Conservation (phyloP, 1,140 invertebrate species). For the Periplaneta americana region DNA sequence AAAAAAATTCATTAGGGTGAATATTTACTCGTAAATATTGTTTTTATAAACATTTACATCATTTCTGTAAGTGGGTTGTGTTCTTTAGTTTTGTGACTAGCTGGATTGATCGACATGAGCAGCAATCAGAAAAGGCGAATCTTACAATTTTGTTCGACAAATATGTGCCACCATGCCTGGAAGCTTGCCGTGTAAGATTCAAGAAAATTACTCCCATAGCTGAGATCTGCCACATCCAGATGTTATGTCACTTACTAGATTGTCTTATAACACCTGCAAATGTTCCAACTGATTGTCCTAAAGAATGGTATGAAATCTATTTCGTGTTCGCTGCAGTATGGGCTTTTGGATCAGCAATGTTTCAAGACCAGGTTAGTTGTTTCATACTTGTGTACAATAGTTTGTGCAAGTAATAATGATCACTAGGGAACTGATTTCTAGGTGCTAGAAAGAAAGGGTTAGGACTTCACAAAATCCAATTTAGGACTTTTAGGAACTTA, state of each 20-base stretch:
- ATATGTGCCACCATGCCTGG: slow-evolving; percentile 83
- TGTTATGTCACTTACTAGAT: slow-evolving; percentile 85
- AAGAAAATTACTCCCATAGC: slow-evolving; percentile 89
- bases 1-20: too few species aligned
- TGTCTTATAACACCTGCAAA: slow-evolving; percentile 75
- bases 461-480: too few species aligned
- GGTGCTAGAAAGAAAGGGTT: too few species aligned
- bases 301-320: slow-evolving; percentile 91
- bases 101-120: slow-evolving; percentile 81
- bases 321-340: slow-evolving; percentile 89
- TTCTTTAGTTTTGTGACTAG: slow-evolving; percentile 70
- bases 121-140: slow-evolving; percentile 67
- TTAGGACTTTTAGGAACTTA: too few species aligned
- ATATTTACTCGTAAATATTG: background rate
- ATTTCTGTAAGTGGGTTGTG: background rate
- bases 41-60: background rate
- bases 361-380: slow-evolving; percentile 74
- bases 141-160: slow-evolving; percentile 89
- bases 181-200: slow-evolving; percentile 69
- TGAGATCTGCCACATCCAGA: slow-evolving; percentile 86
- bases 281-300: slow-evolving; percentile 78
- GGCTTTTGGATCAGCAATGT: slow-evolving; percentile 89
- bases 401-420: too few species aligned
- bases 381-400: too few species aligned
- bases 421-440: too few species aligned